These are phyloP conservation scores for Uloborus diversus DNA, from an alignment of 1,140 invertebrate genomes.

Conservation along the genomic window DNA sequence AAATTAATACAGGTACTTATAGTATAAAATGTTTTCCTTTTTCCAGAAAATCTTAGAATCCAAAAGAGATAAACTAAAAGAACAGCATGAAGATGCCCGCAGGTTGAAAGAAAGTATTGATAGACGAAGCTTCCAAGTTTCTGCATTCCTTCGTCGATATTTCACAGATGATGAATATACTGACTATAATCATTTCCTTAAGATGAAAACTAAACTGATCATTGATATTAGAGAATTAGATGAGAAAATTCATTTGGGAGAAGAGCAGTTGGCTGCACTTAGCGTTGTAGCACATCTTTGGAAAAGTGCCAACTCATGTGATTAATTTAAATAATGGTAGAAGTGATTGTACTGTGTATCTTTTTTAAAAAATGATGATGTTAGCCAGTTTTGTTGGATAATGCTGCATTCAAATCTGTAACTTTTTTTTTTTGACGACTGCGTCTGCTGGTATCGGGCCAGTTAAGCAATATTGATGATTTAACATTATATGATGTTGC, in stretches of 20 bases:
- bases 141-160: conserved; percentile 78
- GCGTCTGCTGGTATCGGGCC: conserved; percentile 5
- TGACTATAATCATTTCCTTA: conserved; percentile 88
- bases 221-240: conserved; percentile 85
- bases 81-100: conserved; percentile 86
- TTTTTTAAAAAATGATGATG: conserved; percentile 9
- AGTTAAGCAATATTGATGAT: conserved; percentile 42
- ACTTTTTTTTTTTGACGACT: conserved; percentile 31
- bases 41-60: conserved; percentile 63
- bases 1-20: no score
- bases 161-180: conserved; percentile 79
- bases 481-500: not conserved
- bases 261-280: conserved; percentile 82
- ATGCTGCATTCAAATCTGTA: not conserved
- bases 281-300: conserved; percentile 60
- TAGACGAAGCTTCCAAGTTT: conserved; percentile 78
- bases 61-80: conserved; percentile 80
- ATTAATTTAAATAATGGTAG: no score
- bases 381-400: not conserved
- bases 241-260: conserved; percentile 86
- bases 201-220: conserved; percentile 90
- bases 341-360: not conserved
- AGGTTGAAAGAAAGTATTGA: conserved; percentile 85
- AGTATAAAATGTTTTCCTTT: no score
- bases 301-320: conserved; percentile 54